These are phyloP conservation scores for Sycophila sp. DNA, from an alignment of 1,140 invertebrate species.

Conservation along the genomic window DNA sequence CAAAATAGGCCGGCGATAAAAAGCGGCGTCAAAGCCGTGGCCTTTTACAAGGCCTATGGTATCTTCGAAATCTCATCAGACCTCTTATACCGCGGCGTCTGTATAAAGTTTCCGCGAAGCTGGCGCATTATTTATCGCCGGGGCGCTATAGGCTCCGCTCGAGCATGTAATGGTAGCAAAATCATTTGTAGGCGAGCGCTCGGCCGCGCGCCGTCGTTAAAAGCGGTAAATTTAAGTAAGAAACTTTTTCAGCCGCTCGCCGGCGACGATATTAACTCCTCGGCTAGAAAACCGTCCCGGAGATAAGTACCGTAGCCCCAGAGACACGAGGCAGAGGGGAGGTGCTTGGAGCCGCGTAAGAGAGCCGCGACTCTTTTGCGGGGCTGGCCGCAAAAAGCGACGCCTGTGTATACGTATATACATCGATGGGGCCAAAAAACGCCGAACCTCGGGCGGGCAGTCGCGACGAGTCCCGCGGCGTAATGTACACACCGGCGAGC, in stretches of 20 bases:
- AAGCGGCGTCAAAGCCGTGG: too few relatives aligned
- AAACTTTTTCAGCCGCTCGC: background rate
- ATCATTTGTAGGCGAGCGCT: background rate
- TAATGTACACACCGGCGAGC: too few relatives aligned
- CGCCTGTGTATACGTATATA: background rate
- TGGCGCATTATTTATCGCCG: background rate
- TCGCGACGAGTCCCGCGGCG: too few relatives aligned
- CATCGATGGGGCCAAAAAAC: too few relatives aligned
- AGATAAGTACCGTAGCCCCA: background rate
- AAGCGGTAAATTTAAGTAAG: constrained; percentile 1
- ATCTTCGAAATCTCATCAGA: too few relatives aligned
- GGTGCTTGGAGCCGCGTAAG: background rate
- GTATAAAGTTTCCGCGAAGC: too few relatives aligned
- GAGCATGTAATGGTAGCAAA: background rate
- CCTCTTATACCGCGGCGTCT: too few relatives aligned
- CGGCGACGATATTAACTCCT: too few relatives aligned
- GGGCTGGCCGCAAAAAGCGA: background rate
- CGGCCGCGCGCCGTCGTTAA: background rate
- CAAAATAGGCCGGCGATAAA: too few relatives aligned
- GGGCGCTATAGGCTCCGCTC: background rate
- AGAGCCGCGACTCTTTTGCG: background rate
- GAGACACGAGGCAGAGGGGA: background rate
- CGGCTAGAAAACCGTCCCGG: background rate
- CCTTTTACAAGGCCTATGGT: too few relatives aligned
- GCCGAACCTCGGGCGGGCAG: too few relatives aligned